Evolutionary conservation across 2,797 vertebrate species (phyloP).

Genomic region (Vireo griseus): DNA sequence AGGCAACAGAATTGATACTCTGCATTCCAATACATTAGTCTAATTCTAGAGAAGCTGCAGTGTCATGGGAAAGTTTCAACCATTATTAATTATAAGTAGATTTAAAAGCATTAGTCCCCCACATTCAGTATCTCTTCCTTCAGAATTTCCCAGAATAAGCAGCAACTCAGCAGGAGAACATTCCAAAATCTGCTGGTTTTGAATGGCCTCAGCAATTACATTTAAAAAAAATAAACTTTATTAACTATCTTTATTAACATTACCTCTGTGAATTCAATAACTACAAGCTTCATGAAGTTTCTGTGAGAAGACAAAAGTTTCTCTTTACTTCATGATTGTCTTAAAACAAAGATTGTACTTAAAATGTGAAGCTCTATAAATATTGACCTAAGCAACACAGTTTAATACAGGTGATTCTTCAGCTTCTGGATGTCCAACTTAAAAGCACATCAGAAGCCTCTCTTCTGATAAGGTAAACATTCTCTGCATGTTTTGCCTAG

Average conservation of each 20-base stretch:
- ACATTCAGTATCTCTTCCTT: not conserved
- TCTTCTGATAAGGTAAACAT: not conserved
- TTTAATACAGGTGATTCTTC: not conserved
- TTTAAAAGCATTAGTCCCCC: slow-evolving; percentile 21
- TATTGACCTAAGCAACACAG: not conserved
- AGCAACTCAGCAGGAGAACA: not conserved
- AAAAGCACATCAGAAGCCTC: not conserved
- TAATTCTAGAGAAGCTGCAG: slow-evolving; percentile 40
- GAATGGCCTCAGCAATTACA: not conserved
- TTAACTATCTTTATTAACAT: not conserved
- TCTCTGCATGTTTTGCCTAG: not conserved
- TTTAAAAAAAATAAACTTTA: not conserved
- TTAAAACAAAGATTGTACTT: not conserved
- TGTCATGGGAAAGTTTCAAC: slow-evolving; percentile 28
- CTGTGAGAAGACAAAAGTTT: not conserved
- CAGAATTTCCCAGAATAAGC: not conserved
- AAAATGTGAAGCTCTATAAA: not conserved
- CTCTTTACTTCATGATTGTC: not conserved
- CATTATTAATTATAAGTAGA: not conserved
- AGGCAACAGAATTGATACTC: slow-evolving; percentile 63
- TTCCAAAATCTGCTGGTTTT: not conserved
- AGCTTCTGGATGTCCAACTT: not conserved
- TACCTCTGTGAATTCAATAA: not conserved
- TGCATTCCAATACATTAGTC: slow-evolving; percentile 60
- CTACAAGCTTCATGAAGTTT: not conserved